These are phyloP conservation scores for Lithosia quadra DNA, from an alignment of 2,888 invertebrate genomes.

Conservation along the genomic window DNA sequence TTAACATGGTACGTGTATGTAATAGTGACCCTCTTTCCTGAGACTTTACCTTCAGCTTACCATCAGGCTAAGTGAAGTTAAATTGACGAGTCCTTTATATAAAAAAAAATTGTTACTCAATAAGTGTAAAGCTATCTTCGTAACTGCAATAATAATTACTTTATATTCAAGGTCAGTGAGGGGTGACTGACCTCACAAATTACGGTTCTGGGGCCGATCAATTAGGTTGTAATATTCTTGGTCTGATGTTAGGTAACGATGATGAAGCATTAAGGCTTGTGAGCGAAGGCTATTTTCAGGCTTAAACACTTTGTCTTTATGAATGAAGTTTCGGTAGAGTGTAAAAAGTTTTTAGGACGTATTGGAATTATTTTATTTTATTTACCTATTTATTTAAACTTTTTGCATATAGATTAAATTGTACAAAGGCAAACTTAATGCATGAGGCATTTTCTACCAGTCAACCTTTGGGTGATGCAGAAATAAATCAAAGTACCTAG, in stretches of 20 bases:
- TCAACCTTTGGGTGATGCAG: too few relatives aligned
- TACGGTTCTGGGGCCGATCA: slow-evolving; percentile 34
- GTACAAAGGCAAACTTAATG: too few relatives aligned
- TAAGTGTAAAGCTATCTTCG: slow-evolving; percentile 5
- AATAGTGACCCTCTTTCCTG: too few relatives aligned
- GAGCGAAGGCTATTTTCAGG: slow-evolving; percentile 29
- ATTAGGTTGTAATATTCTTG: slow-evolving; percentile 34
- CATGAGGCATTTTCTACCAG: too few relatives aligned
- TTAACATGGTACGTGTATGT: too few relatives aligned
- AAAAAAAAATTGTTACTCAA: too few relatives aligned
- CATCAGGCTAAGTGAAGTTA: too few relatives aligned
- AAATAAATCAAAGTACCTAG: too few relatives aligned
- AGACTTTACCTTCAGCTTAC: too few relatives aligned
- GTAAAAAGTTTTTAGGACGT: not conserved
- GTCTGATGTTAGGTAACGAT: slow-evolving; percentile 37
- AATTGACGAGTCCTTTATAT: too few relatives aligned
- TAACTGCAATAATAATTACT: slow-evolving; percentile 27
- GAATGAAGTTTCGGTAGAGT: slow-evolving; percentile 13
- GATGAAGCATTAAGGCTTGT: slow-evolving; percentile 29
- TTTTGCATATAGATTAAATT: too few relatives aligned
- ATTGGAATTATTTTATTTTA: not conserved
- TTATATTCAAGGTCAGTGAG: slow-evolving; percentile 31
- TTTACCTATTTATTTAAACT: too few relatives aligned
- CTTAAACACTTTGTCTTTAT: slow-evolving; percentile 7
- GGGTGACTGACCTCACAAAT: slow-evolving; percentile 40